phyloP scores from a whole-genome alignment of 1,140 invertebrate species.

The Saccostrea echinata region DNA sequence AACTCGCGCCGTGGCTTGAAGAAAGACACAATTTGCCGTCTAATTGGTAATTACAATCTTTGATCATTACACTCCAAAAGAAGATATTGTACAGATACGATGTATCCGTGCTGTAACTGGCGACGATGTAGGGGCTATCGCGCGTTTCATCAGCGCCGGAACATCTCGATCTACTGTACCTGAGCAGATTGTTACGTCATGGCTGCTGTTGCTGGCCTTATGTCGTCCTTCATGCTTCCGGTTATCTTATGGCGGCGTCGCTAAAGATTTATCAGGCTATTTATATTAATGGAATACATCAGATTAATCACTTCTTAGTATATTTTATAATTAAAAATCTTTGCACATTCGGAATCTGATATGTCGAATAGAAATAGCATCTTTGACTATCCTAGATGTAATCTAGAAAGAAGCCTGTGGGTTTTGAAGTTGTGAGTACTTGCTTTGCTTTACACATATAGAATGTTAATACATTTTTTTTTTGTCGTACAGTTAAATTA shows the following conservation, averaged over 20 bases:
- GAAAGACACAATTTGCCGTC: conserved; percentile 34
- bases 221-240: conserved; percentile 9
- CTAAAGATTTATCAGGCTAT: conserved; percentile 20
- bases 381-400: conserved; percentile 3
- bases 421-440: background rate
- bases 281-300: conserved; percentile 17
- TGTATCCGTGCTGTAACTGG: conserved; percentile 38
- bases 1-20: conserved; percentile 24
- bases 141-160: conserved; percentile 25
- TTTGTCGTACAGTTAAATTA: background rate
- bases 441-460: background rate
- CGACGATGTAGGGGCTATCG: conserved; percentile 3
- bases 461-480: background rate
- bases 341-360: conserved; percentile 14
- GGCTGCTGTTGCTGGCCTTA: conserved; percentile 19
- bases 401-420: background rate
- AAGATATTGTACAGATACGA: conserved; percentile 36
- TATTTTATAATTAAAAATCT: conserved; percentile 36
- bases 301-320: conserved; percentile 32
- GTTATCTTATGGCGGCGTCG: conserved; percentile 32
- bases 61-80: conserved; percentile 41
- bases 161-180: conserved; percentile 22
- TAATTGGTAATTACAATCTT: conserved; percentile 39
- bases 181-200: conserved; percentile 1
- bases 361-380: background rate